phyloP scores from a whole-genome alignment of 2,113 vertebrate genomes.

The Dicerorhinus sumatrensis region DNA sequence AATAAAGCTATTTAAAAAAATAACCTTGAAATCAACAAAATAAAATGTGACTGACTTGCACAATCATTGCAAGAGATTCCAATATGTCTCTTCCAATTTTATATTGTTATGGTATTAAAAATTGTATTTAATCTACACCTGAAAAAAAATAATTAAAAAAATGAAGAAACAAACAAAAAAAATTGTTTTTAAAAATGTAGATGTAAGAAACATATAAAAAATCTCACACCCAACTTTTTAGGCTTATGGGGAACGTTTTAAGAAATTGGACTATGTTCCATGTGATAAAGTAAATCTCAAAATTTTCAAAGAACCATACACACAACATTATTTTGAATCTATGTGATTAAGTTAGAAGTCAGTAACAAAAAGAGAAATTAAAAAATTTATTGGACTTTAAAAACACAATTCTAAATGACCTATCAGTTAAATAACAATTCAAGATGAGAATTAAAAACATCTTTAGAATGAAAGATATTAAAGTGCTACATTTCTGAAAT shows the following conservation, averaged over 20 bases:
- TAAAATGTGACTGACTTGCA: not conserved
- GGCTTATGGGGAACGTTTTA: not conserved
- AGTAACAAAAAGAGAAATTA: not conserved
- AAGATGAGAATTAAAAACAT: slow-evolving; percentile 1
- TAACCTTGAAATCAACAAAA: not conserved
- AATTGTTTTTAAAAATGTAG: not conserved
- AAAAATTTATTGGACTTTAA: not conserved
- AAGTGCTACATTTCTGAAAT: not conserved
- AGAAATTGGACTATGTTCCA: not conserved
- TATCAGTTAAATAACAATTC: slow-evolving; percentile 6
- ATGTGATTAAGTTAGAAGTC: not conserved
- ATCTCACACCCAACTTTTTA: not conserved
- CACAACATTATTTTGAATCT: not conserved
- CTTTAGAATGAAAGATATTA: not conserved
- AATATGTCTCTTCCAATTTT: not conserved
- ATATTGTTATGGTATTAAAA: not conserved
- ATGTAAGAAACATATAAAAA: not conserved
- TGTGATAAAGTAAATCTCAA: not conserved
- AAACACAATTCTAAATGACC: not conserved
- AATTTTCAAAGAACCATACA: not conserved
- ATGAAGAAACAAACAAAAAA: not conserved
- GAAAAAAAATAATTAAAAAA: no score
- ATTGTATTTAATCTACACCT: not conserved
- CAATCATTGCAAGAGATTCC: not conserved
- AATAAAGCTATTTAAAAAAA: not conserved